These are phyloP conservation scores for Itoplectis maculator DNA, from an alignment of 2,888 invertebrate species.

Conservation along the genomic window DNA sequence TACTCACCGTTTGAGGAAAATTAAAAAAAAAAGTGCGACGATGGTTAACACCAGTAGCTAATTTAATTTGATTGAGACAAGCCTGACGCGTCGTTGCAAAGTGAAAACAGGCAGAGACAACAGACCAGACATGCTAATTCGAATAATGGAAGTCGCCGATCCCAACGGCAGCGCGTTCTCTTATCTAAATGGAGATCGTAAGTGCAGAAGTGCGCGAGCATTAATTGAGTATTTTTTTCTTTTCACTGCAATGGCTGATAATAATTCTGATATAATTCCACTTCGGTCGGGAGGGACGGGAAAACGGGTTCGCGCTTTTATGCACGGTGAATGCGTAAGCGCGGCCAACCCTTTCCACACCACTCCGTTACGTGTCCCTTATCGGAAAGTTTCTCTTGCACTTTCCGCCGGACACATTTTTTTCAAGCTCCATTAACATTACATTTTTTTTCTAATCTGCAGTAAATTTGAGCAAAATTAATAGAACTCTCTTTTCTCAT, in stretches of 20 bases:
- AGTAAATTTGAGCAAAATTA: too few species aligned
- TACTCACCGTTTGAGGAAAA: too few species aligned
- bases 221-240: slow-evolving; percentile 60
- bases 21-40: too few species aligned
- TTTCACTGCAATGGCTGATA: slow-evolving; percentile 67
- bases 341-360: slow-evolving; percentile 18
- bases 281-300: slow-evolving; percentile 52
- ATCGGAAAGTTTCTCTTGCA: slow-evolving; percentile 61
- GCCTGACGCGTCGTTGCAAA: slow-evolving; percentile 46
- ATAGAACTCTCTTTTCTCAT: too few species aligned
- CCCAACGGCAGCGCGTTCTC: slow-evolving; percentile 68
- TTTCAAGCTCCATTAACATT: neutral
- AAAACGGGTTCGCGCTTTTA: slow-evolving; percentile 23
- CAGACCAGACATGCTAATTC: slow-evolving; percentile 64
- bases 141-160: slow-evolving; percentile 71
- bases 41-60: slow-evolving; percentile 39
- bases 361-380: slow-evolving; percentile 26
- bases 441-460: too few species aligned
- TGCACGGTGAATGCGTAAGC: neutral
- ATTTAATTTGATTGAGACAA: slow-evolving; percentile 42
- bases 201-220: slow-evolving; percentile 67
- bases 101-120: slow-evolving; percentile 24
- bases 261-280: slow-evolving; percentile 67
- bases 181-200: slow-evolving; percentile 72
- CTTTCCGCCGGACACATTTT: slow-evolving; percentile 60